Evolutionary conservation across 2,113 vertebrate species (phyloP).

Genomic region (Etheostoma cragini): DNA sequence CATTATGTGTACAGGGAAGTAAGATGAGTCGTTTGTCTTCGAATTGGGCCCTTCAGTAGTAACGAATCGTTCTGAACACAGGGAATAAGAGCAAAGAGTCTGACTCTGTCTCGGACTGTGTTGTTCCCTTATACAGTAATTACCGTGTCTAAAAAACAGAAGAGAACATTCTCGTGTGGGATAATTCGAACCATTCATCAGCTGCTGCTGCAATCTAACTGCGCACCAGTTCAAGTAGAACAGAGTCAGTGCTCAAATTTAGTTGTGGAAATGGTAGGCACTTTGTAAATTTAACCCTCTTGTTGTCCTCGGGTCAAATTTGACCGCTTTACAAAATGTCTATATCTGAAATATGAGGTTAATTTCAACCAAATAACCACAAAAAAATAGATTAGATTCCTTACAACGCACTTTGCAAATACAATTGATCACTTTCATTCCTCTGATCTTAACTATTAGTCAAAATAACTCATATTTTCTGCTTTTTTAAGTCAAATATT

Average conservation of each 20-base stretch:
- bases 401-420: too few species aligned
- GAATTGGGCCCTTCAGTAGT: conserved; percentile 54
- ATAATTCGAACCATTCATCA: conserved; percentile 75
- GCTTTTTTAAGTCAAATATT: too few species aligned
- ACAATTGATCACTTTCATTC: too few species aligned
- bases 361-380: too few species aligned
- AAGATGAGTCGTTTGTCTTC: conserved; percentile 72
- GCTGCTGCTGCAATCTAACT: conserved; percentile 43
- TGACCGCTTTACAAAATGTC: too few species aligned
- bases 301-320: too few species aligned
- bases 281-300: not conserved
- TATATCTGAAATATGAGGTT: too few species aligned
- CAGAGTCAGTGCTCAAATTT: conserved; percentile 4
- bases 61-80: conserved; percentile 69
- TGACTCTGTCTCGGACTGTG: conserved; percentile 40
- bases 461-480: too few species aligned
- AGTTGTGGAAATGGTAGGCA: not conserved
- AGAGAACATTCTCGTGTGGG: conserved; percentile 59
- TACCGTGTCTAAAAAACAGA: conserved; percentile 48
- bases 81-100: conserved; percentile 54
- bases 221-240: conserved; percentile 15
- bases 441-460: too few species aligned
- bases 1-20: conserved; percentile 55
- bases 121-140: conserved; percentile 58
- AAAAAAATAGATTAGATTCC: too few species aligned